Conservation (phyloP, 2,888 invertebrate genomes). For the Zele albiditarsus region DNA sequence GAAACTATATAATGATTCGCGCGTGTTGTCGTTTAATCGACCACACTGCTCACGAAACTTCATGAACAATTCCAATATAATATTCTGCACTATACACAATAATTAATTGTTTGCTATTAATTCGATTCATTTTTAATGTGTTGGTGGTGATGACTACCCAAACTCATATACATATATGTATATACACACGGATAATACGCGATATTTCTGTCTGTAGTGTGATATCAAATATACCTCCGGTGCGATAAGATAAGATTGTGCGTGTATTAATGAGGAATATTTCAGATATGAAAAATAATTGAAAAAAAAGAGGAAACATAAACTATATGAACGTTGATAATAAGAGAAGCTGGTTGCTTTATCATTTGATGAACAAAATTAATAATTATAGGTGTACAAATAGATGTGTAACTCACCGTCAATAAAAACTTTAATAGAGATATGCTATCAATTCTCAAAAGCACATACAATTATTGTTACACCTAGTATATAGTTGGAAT, state of each 20-base stretch:
- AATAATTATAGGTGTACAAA: too few species aligned
- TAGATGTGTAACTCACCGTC: neutral
- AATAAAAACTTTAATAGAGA: neutral
- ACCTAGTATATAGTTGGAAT: neutral
- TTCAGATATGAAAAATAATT: slow-evolving; percentile 3
- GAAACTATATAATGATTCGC: too few species aligned
- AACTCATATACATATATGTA: neutral
- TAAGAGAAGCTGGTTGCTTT: too few species aligned
- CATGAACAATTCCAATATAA: too few species aligned
- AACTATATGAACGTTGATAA: neutral
- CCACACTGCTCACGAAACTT: too few species aligned
- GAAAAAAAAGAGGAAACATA: slow-evolving; percentile 5
- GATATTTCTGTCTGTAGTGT: neutral
- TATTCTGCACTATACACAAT: too few species aligned
- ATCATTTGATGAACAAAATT: neutral
- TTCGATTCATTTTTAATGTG: too few species aligned
- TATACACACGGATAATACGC: neutral
- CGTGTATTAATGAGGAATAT: neutral
- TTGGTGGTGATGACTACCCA: too few species aligned
- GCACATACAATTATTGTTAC: neutral
- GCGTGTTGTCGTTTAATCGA: too few species aligned
- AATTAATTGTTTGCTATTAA: too few species aligned
- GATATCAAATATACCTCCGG: neutral
- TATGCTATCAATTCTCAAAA: neutral
- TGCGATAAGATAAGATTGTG: neutral